Conservation (phyloP, 2,113 vertebrate species). For the Bos javanicus region DNA sequence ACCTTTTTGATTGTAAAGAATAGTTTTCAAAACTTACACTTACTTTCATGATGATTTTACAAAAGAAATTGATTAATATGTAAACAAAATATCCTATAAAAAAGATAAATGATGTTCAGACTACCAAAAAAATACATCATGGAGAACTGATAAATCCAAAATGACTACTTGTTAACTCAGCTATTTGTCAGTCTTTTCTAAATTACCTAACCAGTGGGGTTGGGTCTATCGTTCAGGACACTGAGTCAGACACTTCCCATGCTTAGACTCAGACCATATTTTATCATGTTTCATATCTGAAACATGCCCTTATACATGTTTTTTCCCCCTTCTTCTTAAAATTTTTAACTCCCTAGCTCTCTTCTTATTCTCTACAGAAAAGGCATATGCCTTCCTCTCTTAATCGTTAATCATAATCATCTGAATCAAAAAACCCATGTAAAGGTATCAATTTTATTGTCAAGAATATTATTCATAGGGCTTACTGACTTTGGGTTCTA, state of each 20-base stretch:
- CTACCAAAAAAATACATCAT: constrained; percentile 6
- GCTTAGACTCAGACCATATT: not conserved
- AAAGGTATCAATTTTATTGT: not conserved
- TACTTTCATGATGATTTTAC: not conserved
- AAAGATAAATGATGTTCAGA: not conserved
- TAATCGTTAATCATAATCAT: not conserved
- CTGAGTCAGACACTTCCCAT: not conserved
- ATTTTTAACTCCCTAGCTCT: not conserved
- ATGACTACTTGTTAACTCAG: not conserved
- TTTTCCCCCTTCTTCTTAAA: not conserved
- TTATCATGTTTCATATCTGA: not conserved
- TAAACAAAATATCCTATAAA: constrained; percentile 11
- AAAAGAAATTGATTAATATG: constrained; percentile 1
- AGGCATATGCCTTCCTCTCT: not conserved
- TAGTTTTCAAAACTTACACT: not conserved
- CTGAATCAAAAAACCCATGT: not conserved
- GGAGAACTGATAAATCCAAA: not conserved
- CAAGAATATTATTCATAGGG: not conserved
- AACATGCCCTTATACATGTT: not conserved
- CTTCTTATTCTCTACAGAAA: not conserved
- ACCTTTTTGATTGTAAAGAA: not conserved
- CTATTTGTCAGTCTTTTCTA: not conserved
- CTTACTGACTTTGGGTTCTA: not conserved
- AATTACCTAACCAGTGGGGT: not conserved
- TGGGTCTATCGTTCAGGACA: not conserved